Base-by-base conservation (phyloP, 53 echinoderm and acorn worm species). In the Mesocentrotus franciscanus region DNA sequence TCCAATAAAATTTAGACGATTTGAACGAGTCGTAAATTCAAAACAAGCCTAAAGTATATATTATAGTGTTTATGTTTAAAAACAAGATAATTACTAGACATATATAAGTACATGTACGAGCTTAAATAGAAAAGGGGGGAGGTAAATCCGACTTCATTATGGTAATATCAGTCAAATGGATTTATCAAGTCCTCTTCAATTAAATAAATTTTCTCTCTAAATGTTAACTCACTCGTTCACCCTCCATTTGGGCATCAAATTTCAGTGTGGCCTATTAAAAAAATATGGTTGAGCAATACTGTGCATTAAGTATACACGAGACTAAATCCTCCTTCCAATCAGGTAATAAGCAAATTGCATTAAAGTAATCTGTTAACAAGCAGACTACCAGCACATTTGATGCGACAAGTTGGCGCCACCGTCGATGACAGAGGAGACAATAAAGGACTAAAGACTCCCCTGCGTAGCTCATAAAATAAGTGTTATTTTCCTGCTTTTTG, bases 291-390 rank as follows among this genome's bases (percentile, higher is more conserved):
- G 8, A 81, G 81, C 39, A 27, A 81, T 81, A 81, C 30, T 32
- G 30, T 74, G 29, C 74, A 81, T 42, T 18, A 36, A 22, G 18
- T 42, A 74, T 32, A 39, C 33, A 58, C 18, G 4, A 87, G n/a
- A 56, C 58, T n/a, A 27, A 87, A 87, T 87, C 27, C 34, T 27
- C 10, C 12, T 10, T 87, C 57, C 58, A 29, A 87, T 87, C 58
- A 57, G 87, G 57, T 57, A 56, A 39, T 81, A 0, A 81, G 81
- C 81, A 81, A 81, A 81, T 81, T 87, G n/a, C 87, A n/a, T 87
- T 27, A 12, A 26, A 27, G n/a, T 87, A 57, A 84, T 87, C 10
- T 26, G 58, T 87, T 87, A 57, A 33, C 87, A 35, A 87, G 59
- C 87, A 87, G 58, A n/a, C 57, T 87, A 11, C 58, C 4, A 87